Conservation (phyloP, 2,888 invertebrate species). For the Lumbricus terrestris region DNA sequence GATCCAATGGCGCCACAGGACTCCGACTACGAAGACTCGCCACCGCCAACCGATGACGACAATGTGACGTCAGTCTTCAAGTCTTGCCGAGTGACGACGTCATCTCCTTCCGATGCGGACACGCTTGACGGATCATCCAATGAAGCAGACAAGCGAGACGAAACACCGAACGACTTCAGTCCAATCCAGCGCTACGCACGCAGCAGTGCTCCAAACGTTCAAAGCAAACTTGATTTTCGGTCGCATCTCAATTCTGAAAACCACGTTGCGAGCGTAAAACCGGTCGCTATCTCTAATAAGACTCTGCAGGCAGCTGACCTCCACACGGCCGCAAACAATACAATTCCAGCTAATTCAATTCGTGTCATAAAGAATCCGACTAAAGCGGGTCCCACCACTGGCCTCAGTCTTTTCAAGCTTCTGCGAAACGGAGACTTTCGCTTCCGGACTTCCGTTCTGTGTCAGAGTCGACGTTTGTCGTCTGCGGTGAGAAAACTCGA, state of each 20-base stretch:
- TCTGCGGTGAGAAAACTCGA: not conserved
- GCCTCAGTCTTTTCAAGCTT: not conserved
- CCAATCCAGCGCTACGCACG: not conserved
- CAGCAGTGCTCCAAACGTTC: not conserved
- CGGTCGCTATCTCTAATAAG: not conserved
- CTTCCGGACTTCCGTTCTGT: not conserved
- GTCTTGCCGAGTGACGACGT: not conserved
- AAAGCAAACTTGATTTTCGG: not conserved
- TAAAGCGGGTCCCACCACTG: not conserved
- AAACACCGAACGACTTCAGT: not conserved
- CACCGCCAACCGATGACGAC: not conserved
- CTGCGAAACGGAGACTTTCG: not conserved
- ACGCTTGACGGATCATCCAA: not conserved
- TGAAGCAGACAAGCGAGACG: not conserved
- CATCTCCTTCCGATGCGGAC: conserved; percentile 5
- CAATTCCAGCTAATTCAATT: too few relatives aligned
- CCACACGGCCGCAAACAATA: not conserved
- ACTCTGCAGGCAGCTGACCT: not conserved
- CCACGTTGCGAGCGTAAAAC: not conserved
- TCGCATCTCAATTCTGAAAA: not conserved
- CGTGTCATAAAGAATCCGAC: not conserved
- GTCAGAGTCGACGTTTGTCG: not conserved
- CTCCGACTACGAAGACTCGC: conserved; percentile 11
- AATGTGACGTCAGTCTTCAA: not conserved
- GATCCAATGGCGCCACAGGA: conserved; percentile 24